Percentiles rank a stretch among this genome's conserved stretches.
These are phyloP conservation scores for Acipenser oxyrinchus DNA, from an alignment of 2,797 vertebrate species.

Conservation along the genomic window DNA sequence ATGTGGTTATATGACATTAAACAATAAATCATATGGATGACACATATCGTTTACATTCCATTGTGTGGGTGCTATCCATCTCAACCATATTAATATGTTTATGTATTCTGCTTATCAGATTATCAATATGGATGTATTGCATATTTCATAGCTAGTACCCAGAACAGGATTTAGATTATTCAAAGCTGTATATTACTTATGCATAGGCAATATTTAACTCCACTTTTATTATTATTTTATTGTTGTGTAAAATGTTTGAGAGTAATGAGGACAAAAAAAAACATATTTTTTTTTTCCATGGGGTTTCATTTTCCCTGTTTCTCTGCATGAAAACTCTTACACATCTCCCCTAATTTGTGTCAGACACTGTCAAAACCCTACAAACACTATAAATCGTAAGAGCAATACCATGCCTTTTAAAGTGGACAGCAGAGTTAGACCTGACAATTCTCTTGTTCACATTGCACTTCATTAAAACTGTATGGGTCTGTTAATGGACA, in stretches of 20 bases:
- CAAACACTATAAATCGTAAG: background rate
- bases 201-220: too few relatives aligned
- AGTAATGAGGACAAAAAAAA: too few relatives aligned
- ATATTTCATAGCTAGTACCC: background rate
- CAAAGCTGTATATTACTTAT: too few relatives aligned
- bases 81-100: background rate
- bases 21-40: background rate
- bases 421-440: background rate
- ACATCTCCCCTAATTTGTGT: background rate
- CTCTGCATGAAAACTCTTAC: background rate
- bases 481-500: constrained; percentile 9
- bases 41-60: background rate
- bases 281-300: constrained; percentile 4
- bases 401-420: background rate
- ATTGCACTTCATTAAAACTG: background rate
- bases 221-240: too few relatives aligned
- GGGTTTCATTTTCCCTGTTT: constrained; percentile 2
- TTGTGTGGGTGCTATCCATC: background rate
- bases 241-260: too few relatives aligned
- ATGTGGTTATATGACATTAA: constrained; percentile 6
- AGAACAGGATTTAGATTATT: background rate
- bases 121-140: background rate
- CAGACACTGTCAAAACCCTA: background rate
- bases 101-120: background rate
- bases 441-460: background rate